Base-by-base conservation (phyloP, 2,113 vertebrate species). In the Macaca mulatta region DNA sequence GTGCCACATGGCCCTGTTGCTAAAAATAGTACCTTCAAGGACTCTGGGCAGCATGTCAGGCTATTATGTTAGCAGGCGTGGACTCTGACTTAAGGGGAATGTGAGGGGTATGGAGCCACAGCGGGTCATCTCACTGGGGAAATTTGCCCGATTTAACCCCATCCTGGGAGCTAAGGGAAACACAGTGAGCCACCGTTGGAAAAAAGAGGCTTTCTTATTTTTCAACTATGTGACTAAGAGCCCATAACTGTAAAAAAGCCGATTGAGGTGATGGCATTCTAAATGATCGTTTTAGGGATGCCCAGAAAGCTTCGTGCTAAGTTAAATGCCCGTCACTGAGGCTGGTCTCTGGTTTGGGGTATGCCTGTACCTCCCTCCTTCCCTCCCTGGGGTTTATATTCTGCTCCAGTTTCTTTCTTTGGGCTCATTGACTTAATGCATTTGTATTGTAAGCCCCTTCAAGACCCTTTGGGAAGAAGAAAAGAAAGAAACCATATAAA, bases 31-130 rank as follows among this genome's bases (percentile, higher is more conserved):
- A 2, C 57, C 72, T 77, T 43, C 77, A 7, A 16, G 40, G 75
- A 35, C 38, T 80, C 38, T 40, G 59, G n/a, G 45, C 78, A 89
- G 48, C 79, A 78, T 0, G 0, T 30, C 18, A 40, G 55, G 35
- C 25, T 48, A 16, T 17, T 70, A 1, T 14, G 0, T 6, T 67
- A 16, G 27, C 25, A 20, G 5, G 2, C 2, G 2, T 40, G 61
- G 74, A 25, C 5, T 8, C 43, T 35, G 38, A 45, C 40, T 43
- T 13, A 20, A 43, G 25, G 45, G 7, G 25, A 17, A 9, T 9
- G 30, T n/a, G 52, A 0, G 0, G 20, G 4, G 25, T 7, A 10
- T 32, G 48, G 67, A 70, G 40, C 32, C 35, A 9, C 80, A 45
- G 59, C 52, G 0, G 23, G 38, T 57, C 69, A 30, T 61, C 38